Conservation (phyloP, 2,888 invertebrate genomes). For the Hipparchia semele region DNA sequence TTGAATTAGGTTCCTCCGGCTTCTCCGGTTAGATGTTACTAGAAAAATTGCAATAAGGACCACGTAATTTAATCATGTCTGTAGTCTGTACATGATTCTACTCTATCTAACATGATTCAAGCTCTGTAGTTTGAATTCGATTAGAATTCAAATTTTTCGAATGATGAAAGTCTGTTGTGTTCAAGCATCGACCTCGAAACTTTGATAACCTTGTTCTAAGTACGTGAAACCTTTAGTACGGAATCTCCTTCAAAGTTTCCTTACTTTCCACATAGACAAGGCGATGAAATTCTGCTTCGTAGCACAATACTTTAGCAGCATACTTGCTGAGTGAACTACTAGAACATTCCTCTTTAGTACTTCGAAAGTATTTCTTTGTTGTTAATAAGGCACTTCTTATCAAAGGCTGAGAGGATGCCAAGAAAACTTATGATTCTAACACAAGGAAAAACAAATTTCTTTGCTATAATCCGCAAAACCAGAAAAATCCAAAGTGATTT, state of each 20-base stretch:
- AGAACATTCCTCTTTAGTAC: background rate
- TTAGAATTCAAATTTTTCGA: too few species aligned
- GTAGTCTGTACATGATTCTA: too few species aligned
- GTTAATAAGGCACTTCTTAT: background rate
- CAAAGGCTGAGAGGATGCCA: background rate
- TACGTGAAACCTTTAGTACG: background rate
- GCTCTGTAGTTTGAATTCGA: too few species aligned
- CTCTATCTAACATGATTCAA: too few species aligned
- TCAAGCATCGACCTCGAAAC: background rate
- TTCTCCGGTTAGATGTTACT: too few species aligned
- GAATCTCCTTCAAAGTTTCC: background rate
- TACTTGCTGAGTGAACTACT: background rate
- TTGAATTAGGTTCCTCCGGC: too few species aligned
- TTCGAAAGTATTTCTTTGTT: constrained; percentile 1
- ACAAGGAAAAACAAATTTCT: background rate
- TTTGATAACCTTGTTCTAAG: background rate
- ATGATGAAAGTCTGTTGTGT: too few species aligned
- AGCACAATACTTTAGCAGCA: background rate
- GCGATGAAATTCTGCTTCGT: background rate
- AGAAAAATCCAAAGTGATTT: background rate
- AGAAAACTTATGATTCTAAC: background rate
- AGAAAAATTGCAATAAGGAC: too few species aligned
- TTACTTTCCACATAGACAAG: background rate
- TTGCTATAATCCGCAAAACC: background rate
- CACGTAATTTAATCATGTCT: too few species aligned